These are phyloP conservation scores for Planococcus citri DNA, from an alignment of 1,140 invertebrate species.

Conservation along the genomic window DNA sequence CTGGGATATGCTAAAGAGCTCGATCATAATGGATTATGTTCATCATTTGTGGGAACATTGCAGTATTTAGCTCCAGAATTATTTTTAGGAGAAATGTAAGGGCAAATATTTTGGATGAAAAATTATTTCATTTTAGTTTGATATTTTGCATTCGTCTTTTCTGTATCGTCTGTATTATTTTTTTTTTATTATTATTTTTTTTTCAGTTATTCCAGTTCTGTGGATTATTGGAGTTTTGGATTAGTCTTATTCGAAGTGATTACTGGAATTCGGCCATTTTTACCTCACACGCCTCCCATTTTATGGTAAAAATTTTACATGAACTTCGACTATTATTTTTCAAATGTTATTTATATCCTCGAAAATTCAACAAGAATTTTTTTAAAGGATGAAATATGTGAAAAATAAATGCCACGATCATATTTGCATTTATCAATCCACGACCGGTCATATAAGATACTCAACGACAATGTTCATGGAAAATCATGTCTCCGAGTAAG, in stretches of 20 bases:
- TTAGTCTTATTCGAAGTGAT: neutral
- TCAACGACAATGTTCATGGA: neutral
- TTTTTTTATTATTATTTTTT: neutral
- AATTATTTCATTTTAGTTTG: neutral
- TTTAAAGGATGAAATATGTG: neutral
- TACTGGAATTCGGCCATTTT: neutral
- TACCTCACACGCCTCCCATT: neutral
- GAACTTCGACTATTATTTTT: neutral
- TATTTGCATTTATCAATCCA: neutral
- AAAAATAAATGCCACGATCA: conserved; percentile 3
- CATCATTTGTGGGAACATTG: neutral
- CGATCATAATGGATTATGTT: neutral
- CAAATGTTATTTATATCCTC: too few species aligned
- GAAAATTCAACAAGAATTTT: neutral
- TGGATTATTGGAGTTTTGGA: conserved; percentile 1
- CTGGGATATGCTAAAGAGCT: neutral
- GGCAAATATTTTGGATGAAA: neutral
- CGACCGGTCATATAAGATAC: neutral
- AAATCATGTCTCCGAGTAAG: neutral
- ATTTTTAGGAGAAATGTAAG: conserved; percentile 2
- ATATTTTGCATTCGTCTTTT: neutral
- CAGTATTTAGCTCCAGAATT: neutral
- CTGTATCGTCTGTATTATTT: too few species aligned
- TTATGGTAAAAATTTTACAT: neutral
- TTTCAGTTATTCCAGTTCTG: neutral